phyloP scores from a whole-genome alignment of 1,140 invertebrate genomes.

The Nephila pilipes region DNA sequence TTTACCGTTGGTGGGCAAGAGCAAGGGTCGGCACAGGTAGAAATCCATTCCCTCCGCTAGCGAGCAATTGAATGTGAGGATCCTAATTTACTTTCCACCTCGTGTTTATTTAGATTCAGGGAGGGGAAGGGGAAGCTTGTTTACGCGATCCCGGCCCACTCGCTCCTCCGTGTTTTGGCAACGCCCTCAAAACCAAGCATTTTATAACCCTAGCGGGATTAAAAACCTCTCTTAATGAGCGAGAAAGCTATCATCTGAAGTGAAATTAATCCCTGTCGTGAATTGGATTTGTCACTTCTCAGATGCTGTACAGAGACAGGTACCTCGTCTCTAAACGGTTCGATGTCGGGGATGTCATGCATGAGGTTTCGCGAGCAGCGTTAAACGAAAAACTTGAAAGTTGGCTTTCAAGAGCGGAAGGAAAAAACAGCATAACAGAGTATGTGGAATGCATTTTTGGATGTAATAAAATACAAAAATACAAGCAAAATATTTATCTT shows the following conservation, averaged over 20 bases:
- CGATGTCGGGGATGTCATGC: neutral
- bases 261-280: neutral
- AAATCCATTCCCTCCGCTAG: conserved; percentile 28
- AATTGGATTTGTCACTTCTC: neutral
- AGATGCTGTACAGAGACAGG: neutral
- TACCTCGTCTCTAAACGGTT: neutral
- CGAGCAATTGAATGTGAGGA: conserved; percentile 29
- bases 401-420: neutral
- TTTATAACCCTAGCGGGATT: neutral
- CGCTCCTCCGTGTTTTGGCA: conserved; percentile 5
- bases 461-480: too few relatives aligned
- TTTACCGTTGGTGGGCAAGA: conserved; percentile 31
- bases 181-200: neutral
- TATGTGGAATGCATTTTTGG: too few relatives aligned
- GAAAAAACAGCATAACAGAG: neutral
- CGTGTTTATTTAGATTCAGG: conserved; percentile 46
- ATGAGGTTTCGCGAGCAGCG: too few relatives aligned
- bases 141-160: conserved; percentile 12
- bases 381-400: too few relatives aligned
- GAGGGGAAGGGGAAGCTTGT: neutral
- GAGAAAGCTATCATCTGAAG: neutral
- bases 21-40: conserved; percentile 37
- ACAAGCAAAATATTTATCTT: too few relatives aligned
- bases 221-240: neutral
- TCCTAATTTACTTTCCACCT: conserved; percentile 30